These are phyloP conservation scores for Alaudala cheleensis DNA, from an alignment of 2,113 vertebrate genomes.

Conservation along the genomic window DNA sequence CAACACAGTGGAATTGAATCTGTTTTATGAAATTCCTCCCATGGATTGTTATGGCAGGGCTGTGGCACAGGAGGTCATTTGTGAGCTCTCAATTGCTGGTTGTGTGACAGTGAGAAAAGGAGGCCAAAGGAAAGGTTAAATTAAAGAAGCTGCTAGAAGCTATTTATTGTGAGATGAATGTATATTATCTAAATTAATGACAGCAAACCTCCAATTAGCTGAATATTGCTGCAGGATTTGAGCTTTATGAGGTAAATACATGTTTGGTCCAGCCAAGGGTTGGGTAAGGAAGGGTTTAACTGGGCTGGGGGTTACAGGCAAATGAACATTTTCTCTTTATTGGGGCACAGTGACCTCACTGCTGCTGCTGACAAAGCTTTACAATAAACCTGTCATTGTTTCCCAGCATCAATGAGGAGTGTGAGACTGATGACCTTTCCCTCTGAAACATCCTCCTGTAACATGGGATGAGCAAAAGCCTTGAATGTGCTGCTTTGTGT, in stretches of 20 bases:
- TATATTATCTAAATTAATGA: constrained; percentile 52
- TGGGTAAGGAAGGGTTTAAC: background rate
- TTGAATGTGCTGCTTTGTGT: background rate
- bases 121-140: constrained; percentile 41
- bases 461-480: background rate
- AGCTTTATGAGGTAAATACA: constrained; percentile 36
- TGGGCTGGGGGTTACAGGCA: background rate
- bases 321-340: background rate
- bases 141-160: constrained; percentile 51
- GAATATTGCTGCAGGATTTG: background rate
- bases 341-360: background rate
- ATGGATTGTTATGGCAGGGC: background rate
- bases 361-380: background rate
- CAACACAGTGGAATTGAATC: background rate
- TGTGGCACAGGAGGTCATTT: constrained; percentile 2
- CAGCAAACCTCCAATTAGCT: constrained; percentile 55
- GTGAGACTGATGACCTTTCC: background rate
- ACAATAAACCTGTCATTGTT: background rate
- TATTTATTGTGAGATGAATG: background rate
- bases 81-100: constrained; percentile 45
- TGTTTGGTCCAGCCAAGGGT: background rate
- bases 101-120: constrained; percentile 14
- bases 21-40: constrained; percentile 4
- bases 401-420: background rate
- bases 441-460: background rate